Conservation (phyloP, 2,888 invertebrate species). For the Smittia aterrima region DNA sequence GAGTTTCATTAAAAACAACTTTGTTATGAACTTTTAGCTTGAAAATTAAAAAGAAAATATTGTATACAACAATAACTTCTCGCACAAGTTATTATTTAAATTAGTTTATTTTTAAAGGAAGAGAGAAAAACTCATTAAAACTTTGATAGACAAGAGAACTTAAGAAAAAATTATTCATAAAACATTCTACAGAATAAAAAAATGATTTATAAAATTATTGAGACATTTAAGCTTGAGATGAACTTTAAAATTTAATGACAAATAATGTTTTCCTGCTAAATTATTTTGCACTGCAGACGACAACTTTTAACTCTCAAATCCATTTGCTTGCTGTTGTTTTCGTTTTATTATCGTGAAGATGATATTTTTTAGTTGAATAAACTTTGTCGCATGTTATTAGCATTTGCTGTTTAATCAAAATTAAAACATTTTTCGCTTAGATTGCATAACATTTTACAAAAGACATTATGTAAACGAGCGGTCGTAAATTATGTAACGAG, state of each 20-base stretch:
- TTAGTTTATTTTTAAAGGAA: conserved; percentile 2
- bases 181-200: too few species aligned
- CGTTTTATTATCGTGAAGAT: too few species aligned
- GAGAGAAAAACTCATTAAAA: conserved; percentile 7
- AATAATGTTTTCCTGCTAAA: background rate
- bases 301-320: background rate
- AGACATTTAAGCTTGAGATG: background rate
- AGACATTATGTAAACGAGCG: too few species aligned
- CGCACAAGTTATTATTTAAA: conserved; percentile 12
- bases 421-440: too few species aligned
- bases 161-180: background rate
- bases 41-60: background rate
- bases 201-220: background rate
- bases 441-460: too few species aligned
- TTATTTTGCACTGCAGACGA: background rate
- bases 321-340: too few species aligned
- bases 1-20: background rate
- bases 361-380: too few species aligned
- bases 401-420: too few species aligned
- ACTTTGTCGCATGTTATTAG: too few species aligned
- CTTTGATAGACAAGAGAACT: background rate
- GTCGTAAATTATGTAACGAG: too few species aligned
- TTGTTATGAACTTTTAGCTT: conserved; percentile 22
- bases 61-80: conserved; percentile 12
- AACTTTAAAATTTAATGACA: conserved; percentile 1